phyloP scores from a whole-genome alignment of 2,797 vertebrate genomes.

The Tenualosa ilisha region DNA sequence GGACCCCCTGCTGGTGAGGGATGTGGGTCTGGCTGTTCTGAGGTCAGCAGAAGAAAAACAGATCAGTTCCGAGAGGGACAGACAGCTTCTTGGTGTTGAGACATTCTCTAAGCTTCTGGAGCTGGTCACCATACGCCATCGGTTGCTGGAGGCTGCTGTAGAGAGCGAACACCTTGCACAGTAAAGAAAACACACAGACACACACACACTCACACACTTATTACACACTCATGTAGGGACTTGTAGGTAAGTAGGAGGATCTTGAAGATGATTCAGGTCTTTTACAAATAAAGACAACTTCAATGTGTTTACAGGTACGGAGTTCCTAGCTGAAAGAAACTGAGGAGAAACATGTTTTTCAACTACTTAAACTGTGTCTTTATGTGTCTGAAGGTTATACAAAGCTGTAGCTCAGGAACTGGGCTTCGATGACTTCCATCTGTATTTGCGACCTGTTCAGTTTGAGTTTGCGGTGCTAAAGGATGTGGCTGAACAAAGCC shows the following conservation, averaged over 20 bases:
- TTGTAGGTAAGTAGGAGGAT: too few species aligned
- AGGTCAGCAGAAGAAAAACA: conserved; percentile 53
- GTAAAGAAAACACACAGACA: conserved; percentile 55
- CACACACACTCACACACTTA: background rate
- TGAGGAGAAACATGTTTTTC: background rate
- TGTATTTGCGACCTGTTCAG: conserved; percentile 71
- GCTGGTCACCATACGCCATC: conserved; percentile 68
- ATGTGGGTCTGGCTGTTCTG: conserved; percentile 61
- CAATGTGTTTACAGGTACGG: too few species aligned
- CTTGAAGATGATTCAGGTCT: too few species aligned
- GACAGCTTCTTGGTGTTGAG: conserved; percentile 61
- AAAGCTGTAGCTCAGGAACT: conserved; percentile 66
- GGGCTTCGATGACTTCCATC: conserved; percentile 73
- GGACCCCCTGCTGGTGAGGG: conserved; percentile 67
- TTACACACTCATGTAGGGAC: too few species aligned
- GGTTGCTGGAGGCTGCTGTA: conserved; percentile 65
- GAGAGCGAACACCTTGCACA: conserved; percentile 65
- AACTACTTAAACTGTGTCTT: background rate
- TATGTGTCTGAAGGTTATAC: conserved; percentile 66
- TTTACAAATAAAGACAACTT: too few species aligned
- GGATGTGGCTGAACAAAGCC: conserved; percentile 60
- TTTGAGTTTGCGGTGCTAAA: conserved; percentile 71
- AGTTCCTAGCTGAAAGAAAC: background rate
- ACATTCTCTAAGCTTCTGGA: conserved; percentile 73
- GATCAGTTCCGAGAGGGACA: conserved; percentile 61